A percentile compares a stretch with the other conserved stretches of the same genome.
Evolutionary conservation across 2,113 vertebrate genomes (phyloP).

Genomic region (Glaucomys volans): DNA sequence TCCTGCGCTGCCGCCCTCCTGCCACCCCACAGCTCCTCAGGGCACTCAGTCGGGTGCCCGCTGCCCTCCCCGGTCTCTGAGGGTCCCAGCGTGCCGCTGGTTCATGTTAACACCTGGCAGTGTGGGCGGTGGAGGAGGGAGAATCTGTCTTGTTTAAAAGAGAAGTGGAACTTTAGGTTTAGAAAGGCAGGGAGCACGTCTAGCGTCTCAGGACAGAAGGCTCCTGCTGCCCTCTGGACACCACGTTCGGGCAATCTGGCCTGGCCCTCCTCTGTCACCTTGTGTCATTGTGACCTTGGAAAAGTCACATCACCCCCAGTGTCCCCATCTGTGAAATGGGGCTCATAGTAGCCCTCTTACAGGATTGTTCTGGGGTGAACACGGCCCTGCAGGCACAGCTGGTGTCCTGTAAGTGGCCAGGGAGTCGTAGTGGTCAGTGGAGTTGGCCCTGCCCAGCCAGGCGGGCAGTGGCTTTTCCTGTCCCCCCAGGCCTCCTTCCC

Average conservation of each 20-base stretch:
- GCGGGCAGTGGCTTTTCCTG: too few species aligned
- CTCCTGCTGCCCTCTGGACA: fast-evolving
- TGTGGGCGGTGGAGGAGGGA: too few species aligned
- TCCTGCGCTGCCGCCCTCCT: neutral
- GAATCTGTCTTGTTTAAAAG: neutral
- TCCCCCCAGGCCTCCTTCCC: neutral
- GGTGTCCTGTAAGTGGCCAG: fast-evolving
- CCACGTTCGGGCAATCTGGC: neutral
- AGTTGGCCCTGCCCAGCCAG: neutral
- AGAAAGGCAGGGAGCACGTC: neutral
- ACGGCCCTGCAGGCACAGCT: fast-evolving
- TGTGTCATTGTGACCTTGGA: neutral
- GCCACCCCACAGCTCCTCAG: too few species aligned
- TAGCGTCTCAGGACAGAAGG: fast-evolving
- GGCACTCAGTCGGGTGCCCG: neutral
- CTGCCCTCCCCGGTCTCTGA: neutral
- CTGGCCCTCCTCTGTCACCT: neutral
- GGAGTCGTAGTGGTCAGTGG: neutral
- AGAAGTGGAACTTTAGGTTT: neutral
- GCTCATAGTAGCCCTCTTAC: neutral
- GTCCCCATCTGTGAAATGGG: neutral
- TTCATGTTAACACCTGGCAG: neutral
- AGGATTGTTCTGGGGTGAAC: neutral
- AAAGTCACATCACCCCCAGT: neutral
- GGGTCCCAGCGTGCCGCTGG: neutral